These are phyloP conservation scores for Fratercula arctica DNA, from an alignment of 2,797 vertebrate species.

Conservation along the genomic window DNA sequence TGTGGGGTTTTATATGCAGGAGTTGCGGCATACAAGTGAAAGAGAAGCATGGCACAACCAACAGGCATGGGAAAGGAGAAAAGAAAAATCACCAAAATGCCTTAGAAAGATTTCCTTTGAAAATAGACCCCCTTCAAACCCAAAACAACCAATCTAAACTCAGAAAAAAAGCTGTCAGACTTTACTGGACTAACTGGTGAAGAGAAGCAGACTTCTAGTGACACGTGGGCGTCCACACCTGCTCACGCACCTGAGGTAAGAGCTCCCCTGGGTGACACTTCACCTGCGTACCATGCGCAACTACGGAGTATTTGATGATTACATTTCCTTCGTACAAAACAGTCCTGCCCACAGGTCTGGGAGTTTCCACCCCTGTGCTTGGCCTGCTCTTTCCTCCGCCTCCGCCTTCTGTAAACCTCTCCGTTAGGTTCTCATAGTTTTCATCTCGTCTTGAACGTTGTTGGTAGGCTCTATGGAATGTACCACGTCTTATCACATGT, in stretches of 20 bases:
- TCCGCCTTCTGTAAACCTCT: neutral
- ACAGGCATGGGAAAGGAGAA: neutral
- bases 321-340: neutral
- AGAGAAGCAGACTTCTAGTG: neutral
- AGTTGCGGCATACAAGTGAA: neutral
- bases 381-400: neutral
- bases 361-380: neutral
- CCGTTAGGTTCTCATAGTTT: neutral
- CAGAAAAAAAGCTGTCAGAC: neutral
- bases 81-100: neutral
- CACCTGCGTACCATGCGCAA: rapidly evolving
- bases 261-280: neutral
- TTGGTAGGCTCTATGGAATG: neutral
- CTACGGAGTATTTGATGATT: rapidly evolving
- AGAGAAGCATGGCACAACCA: neutral
- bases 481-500: neutral
- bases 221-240: rapidly evolving
- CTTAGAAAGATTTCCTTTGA: neutral
- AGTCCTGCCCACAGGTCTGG: neutral
- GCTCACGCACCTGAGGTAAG: neutral
- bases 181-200: neutral
- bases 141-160: neutral
- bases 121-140: neutral
- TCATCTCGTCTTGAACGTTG: neutral
- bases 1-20: too few relatives aligned